A percentile compares a stretch with the other conserved stretches of the same genome.
Evolutionary conservation across 1,140 invertebrate species (phyloP).

Genomic region (Tetramorium parvispinum): DNA sequence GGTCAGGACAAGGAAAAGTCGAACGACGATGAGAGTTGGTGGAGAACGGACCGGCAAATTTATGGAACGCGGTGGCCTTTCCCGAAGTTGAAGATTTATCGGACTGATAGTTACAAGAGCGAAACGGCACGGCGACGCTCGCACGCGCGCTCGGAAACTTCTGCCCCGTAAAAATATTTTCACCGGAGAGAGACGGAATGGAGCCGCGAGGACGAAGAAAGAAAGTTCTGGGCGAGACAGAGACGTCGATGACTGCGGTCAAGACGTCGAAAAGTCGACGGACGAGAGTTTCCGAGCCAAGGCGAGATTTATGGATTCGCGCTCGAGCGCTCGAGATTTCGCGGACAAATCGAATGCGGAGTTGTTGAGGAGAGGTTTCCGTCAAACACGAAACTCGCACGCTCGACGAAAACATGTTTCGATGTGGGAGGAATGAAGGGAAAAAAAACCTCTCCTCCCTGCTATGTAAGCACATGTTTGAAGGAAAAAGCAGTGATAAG

Average conservation of each 20-base stretch:
- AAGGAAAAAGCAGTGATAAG: background rate
- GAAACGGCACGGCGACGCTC: slow-evolving; percentile 25
- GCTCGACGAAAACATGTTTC: slow-evolving; percentile 42
- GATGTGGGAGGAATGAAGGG: background rate
- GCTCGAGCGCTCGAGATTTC: slow-evolving; percentile 31
- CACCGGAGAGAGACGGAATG: slow-evolving; percentile 29
- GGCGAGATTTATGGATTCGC: slow-evolving; percentile 50
- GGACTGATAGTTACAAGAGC: slow-evolving; percentile 59
- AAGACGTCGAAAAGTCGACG: slow-evolving; percentile 56
- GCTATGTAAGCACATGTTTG: slow-evolving; percentile 3
- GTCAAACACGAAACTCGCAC: slow-evolving; percentile 40
- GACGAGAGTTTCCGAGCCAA: slow-evolving; percentile 21
- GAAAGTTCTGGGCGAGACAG: background rate
- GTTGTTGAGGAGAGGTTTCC: slow-evolving; percentile 45
- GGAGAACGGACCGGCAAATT: slow-evolving; percentile 38
- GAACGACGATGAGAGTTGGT: slow-evolving; percentile 19
- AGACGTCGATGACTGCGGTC: slow-evolving; percentile 35
- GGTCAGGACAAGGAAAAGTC: slow-evolving; percentile 20
- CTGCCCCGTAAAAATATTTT: slow-evolving; percentile 53
- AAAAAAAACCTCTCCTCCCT: background rate
- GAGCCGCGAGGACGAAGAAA: background rate
- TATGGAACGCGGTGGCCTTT: slow-evolving; percentile 34
- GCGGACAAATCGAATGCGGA: slow-evolving; percentile 17
- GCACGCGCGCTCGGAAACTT: slow-evolving; percentile 35
- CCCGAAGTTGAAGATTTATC: slow-evolving; percentile 45